Evolutionary conservation across 1,140 invertebrate genomes (phyloP).

Genomic region (Aphelinus certus): DNA sequence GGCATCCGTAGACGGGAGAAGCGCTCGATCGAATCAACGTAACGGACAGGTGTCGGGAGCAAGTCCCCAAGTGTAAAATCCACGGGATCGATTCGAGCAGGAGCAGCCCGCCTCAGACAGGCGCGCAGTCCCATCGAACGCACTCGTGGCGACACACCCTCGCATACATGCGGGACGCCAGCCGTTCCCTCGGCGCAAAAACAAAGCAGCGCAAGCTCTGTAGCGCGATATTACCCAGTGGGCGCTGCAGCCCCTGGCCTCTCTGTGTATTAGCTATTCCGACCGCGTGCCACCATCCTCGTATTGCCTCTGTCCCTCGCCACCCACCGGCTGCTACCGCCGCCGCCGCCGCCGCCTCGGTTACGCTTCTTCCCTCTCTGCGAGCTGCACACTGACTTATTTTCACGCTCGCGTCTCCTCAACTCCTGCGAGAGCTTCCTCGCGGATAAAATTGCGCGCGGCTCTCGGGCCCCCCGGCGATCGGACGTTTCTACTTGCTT

Average conservation of each 20-base stretch:
- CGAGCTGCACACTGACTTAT: background rate
- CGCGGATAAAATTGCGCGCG: no score
- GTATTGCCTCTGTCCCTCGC: background rate
- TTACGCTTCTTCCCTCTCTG: background rate
- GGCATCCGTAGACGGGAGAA: no score
- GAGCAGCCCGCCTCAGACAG: background rate
- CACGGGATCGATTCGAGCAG: no score
- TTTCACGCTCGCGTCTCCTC: background rate
- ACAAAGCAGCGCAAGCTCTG: constrained; percentile 13
- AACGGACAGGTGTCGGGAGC: no score
- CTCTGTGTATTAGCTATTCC: constrained; percentile 56
- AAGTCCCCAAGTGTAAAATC: no score
- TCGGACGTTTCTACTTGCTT: no score
- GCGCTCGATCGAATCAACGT: no score
- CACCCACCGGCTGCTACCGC: background rate
- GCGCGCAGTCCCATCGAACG: background rate
- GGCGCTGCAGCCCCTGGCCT: no score
- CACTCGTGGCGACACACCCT: constrained; percentile 1
- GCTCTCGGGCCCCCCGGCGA: no score
- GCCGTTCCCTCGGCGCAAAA: background rate
- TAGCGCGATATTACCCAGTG: no score
- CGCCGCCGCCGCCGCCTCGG: background rate
- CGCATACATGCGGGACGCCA: constrained; percentile 24
- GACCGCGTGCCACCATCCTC: constrained; percentile 50
- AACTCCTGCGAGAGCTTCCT: background rate